A percentile compares a stretch with the other conserved stretches of the same genome.
Conservation (phyloP, 1,140 invertebrate genomes). For the Wasmannia auropunctata region DNA sequence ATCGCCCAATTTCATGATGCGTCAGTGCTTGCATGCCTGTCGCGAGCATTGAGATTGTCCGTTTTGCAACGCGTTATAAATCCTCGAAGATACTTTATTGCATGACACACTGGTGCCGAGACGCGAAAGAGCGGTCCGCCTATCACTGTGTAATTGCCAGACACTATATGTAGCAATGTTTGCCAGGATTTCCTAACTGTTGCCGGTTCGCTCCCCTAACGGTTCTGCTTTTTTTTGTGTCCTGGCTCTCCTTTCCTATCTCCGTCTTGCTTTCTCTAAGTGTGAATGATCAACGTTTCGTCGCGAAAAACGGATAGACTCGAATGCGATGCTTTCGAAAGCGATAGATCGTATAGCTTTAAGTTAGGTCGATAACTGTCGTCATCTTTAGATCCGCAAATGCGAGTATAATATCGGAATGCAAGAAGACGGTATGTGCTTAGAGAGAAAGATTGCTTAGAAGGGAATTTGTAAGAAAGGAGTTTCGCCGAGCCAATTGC, state of each 20-base stretch:
- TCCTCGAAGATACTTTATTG: conserved; percentile 64
- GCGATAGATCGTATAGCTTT: not conserved
- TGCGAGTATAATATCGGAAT: not conserved
- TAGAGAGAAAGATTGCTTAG: not conserved
- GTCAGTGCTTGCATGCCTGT: conserved; percentile 24
- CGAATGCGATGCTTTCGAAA: not conserved
- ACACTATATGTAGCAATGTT: conserved; percentile 64
- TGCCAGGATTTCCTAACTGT: conserved; percentile 57
- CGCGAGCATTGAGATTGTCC: conserved; percentile 47
- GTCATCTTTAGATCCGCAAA: not conserved
- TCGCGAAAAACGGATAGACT: not conserved
- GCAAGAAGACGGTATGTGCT: not conserved
- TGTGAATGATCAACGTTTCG: not conserved
- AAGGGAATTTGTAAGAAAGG: not conserved
- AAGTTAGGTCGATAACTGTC: not conserved
- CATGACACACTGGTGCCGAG: conserved; percentile 11
- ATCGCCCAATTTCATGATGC: conserved; percentile 53
- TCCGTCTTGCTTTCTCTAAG: conserved; percentile 22
- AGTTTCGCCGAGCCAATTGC: conserved; percentile 22
- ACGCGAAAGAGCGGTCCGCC: conserved; percentile 53
- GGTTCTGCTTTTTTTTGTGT: conserved; percentile 23
- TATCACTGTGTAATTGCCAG: conserved; percentile 61
- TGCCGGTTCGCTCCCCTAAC: conserved; percentile 17
- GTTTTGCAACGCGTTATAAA: conserved; percentile 63
- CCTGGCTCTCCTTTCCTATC: conserved; percentile 17